Conservation (phyloP, 2,888 invertebrate species). For the Dynastes tityus region DNA sequence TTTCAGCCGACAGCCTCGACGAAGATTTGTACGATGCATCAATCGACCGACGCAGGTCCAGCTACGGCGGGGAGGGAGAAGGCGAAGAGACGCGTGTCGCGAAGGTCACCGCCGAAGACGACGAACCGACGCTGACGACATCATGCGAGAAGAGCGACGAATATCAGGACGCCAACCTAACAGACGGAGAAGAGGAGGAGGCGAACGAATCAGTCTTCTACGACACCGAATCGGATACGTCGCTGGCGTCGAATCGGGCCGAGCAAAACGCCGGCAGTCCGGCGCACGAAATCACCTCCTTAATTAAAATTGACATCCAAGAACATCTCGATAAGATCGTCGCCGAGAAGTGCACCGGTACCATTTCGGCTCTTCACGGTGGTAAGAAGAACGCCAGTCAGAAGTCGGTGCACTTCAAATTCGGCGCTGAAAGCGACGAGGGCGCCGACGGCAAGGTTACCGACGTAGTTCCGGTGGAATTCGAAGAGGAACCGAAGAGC, state of each 20-base stretch:
- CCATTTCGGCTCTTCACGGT: background rate
- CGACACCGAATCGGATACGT: conserved; percentile 35
- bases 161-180: conserved; percentile 28
- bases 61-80: conserved; percentile 3
- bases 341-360: conserved; percentile 3
- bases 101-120: background rate
- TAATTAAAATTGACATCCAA: background rate
- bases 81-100: background rate
- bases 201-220: conserved; percentile 19
- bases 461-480: background rate
- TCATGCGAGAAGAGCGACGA: conserved; percentile 32
- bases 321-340: conserved; percentile 8
- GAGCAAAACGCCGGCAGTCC: background rate
- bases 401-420: conserved; percentile 34
- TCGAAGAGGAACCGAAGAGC: background rate
- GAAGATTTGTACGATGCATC: background rate
- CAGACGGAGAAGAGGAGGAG: conserved; percentile 16
- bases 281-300: background rate
- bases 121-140: background rate
- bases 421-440: background rate
- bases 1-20: conserved; percentile 5
- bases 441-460: background rate
- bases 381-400: conserved; percentile 31
- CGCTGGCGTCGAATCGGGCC: background rate
- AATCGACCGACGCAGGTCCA: background rate